Evolutionary conservation across 2,113 vertebrate species (phyloP), one percentile per base, ranked within the genome.

Genomic region (Siphamia tubifer): DNA sequence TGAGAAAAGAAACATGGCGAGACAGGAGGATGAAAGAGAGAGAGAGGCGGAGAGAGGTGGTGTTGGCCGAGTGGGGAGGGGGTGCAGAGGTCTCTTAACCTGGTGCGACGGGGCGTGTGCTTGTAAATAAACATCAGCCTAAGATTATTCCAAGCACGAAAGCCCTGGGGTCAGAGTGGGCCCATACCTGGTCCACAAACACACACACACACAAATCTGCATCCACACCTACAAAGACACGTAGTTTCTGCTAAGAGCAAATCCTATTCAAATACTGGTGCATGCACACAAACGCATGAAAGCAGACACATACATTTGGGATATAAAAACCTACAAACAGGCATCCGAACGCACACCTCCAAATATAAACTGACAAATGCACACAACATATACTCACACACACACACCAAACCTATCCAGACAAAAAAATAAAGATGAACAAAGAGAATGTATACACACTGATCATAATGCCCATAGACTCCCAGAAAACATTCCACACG

Each of bases 91-190:
- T 76, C 82, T 83, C 63, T 24, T 91, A 91, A 91, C 89, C 91
- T 89, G 89, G 90, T 85, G 85, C 57, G 87, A 91, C 85, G 65
- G 82, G 84, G 85, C 87, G 75, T 91, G 87, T 81, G 79, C 83
- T 90, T 77, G 85, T 90, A 90, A 91, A 91, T 91, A 91, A 91
- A 90, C 85, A 91, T 92, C 86, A 87, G 73, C 67, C 77, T 39
- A 64, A 84, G 81, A 90, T 89, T 90, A 86, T 90, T 91, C 87
- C 12, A 44, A 84, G 80, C 82, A 87, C 68, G 79, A 71, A 85
- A 70, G 73, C 79, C 87, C 83, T 60, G 75, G 68, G 84, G 87
- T 90, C 74, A 87, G 83, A 81, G 76, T 82, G 81, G 78, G 78
- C 68, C 75, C 77, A 63, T 87, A 86, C 81, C 87, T 90, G 87